A percentile compares a stretch with the other conserved stretches of the same genome.
Conservation (phyloP, 2,113 vertebrate species). For the Agapornis roseicollis region DNA sequence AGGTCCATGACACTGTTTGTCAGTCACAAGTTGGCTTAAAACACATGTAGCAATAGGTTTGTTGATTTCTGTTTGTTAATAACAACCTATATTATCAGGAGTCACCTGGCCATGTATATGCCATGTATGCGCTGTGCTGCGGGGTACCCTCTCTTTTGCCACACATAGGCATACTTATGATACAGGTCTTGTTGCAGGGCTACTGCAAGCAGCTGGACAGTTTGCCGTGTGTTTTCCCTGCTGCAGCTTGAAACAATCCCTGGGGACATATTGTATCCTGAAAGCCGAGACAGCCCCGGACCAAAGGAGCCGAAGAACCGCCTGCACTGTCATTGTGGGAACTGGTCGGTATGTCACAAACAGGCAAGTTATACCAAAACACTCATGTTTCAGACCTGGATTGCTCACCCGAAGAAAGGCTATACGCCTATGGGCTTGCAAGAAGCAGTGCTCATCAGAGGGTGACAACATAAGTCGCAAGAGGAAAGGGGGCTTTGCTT, state of each 20-base stretch:
- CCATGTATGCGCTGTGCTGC: not conserved
- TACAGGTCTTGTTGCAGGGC: not conserved
- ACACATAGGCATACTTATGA: not conserved
- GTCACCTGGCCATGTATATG: not conserved
- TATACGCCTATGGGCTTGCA: not conserved
- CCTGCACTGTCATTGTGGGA: not conserved
- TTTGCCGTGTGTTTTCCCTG: not conserved
- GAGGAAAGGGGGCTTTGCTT: not conserved
- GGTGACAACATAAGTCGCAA: rapidly evolving
- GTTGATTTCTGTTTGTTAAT: not conserved
- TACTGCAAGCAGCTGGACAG: not conserved
- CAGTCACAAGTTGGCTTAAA: not conserved
- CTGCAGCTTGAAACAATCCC: constrained; percentile 32
- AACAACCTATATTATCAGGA: not conserved
- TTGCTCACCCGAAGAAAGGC: not conserved
- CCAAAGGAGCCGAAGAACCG: not conserved
- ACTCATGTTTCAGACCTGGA: not conserved
- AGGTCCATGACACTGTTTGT: not conserved
- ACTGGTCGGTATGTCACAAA: rapidly evolving
- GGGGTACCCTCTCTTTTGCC: not conserved
- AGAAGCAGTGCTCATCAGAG: not conserved
- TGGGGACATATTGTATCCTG: not conserved
- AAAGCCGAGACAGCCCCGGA: not conserved
- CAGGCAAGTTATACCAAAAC: not conserved
- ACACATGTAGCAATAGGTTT: not conserved